Evolutionary conservation across 2,797 vertebrate species (phyloP).

Genomic region (Manis crassicaudata): DNA sequence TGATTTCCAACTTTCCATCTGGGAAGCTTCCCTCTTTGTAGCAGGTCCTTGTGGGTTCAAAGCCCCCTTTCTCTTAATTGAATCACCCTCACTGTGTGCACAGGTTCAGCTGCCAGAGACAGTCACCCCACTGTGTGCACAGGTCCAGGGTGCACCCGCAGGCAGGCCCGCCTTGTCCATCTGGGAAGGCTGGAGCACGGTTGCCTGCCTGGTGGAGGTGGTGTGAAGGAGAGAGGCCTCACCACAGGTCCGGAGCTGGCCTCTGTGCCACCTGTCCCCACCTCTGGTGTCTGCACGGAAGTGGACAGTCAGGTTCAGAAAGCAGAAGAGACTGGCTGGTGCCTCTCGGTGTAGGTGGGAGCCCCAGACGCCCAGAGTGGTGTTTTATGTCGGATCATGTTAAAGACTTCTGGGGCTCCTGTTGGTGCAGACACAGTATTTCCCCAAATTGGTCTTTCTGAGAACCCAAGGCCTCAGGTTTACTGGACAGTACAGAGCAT

Average conservation of each 20-base stretch:
- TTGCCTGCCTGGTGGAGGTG: not conserved
- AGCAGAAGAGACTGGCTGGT: not conserved
- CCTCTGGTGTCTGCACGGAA: not conserved
- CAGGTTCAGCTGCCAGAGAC: too few species aligned
- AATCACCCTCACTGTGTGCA: not conserved
- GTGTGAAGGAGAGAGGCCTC: not conserved
- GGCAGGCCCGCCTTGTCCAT: too few species aligned
- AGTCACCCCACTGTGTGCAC: not conserved
- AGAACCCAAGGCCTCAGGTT: not conserved
- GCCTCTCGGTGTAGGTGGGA: not conserved
- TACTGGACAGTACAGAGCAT: too few species aligned
- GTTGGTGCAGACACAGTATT: not conserved
- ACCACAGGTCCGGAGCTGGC: rapidly evolving
- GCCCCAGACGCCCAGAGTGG: too few species aligned
- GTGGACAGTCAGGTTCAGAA: not conserved
- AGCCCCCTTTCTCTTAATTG: too few species aligned
- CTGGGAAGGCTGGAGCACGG: too few species aligned
- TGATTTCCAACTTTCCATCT: not conserved
- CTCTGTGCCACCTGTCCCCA: rapidly evolving
- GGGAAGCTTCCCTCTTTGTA: not conserved
- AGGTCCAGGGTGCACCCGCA: too few species aligned
- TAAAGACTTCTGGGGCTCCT: not conserved
- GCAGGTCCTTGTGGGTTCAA: not conserved
- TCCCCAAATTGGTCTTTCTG: not conserved
- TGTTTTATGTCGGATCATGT: not conserved